phyloP scores from a whole-genome alignment of 2,113 vertebrate genomes.

The Laterallus jamaicensis region DNA sequence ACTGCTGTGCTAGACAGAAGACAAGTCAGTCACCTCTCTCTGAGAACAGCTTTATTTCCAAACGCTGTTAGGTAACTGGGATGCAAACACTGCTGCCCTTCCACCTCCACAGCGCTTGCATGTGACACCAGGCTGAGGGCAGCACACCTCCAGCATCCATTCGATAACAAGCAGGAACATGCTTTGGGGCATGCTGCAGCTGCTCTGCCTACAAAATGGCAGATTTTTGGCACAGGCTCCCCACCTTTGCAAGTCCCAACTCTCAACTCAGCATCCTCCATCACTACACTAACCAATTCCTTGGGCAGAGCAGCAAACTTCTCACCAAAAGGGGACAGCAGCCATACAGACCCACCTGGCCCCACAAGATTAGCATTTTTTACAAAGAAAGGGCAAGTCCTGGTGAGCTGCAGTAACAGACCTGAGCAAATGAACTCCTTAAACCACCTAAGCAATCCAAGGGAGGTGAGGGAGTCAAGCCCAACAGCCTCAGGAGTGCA shows the following conservation, averaged over 20 bases:
- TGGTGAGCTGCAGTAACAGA: neutral
- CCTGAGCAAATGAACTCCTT: neutral
- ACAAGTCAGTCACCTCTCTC: neutral
- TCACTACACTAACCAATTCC: neutral
- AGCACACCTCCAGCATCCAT: neutral
- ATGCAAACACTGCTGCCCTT: neutral
- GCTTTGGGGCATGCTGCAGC: neutral
- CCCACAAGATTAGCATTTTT: neutral
- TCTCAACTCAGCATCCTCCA: neutral
- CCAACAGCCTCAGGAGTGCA: neutral
- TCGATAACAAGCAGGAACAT: neutral
- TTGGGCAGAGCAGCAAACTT: neutral
- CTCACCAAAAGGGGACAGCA: neutral
- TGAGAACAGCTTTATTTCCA: neutral
- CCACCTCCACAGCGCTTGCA: neutral
- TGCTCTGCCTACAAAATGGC: conserved; percentile 15
- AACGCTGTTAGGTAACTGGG: neutral
- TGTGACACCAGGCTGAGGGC: neutral
- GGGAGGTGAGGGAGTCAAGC: neutral
- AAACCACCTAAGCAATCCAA: neutral
- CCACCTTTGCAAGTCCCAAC: neutral
- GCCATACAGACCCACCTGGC: neutral
- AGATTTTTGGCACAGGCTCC: neutral
- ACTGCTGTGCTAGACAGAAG: neutral
- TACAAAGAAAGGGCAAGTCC: neutral